Base-by-base conservation (phyloP, 2,888 invertebrate species). In the Lissocephala sabroskyi region DNA sequence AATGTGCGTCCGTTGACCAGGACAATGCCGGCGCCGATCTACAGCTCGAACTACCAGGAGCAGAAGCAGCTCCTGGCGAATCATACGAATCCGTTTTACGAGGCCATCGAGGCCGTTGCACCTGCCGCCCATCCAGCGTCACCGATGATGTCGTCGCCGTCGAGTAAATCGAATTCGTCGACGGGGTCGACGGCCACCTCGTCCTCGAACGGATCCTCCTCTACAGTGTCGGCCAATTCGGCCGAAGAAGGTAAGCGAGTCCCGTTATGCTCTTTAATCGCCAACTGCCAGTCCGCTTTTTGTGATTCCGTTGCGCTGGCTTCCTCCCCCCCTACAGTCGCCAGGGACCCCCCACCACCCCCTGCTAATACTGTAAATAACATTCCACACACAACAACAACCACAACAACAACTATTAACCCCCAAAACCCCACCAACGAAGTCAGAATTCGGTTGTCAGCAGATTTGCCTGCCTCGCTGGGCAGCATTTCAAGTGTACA, bases 131-230 rank as follows among this genome's bases (percentile, higher is more conserved):
- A 19, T 4, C 13, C 11, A 14, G 14, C 35, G 17, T 3, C 43
- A n/a, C 36, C 29, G 14, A 77, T 81, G 62, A 71, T 82, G 74
- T 80, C 82, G 40, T 81, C 82, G 40, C 82, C 83, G 1, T 80
- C 79, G 35, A 64, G 74, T 11, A 84, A 83, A 58, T 83, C 83
- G 2, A 79, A 81, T 37, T 82, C 82, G 37, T 79, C 79, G 30
- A 77, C 83, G 23, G 79, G 81, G 46, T 76, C 80, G 16, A 79
- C 81, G 14, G 71, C 78, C 11, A 73, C 71, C 33, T 77, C 56
- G 41, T 75, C 76, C 45, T 76, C 79, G 46, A 73, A 80, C 26
- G 65, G 79, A 11, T 59, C 76, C 46, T 59, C 77, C 10, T 57
- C 75, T 57, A 65, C 70, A 30, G 60, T 66, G 9, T 74, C 75